phyloP scores from a whole-genome alignment of 1,140 invertebrate species.

The Psilanteris sp. region DNA sequence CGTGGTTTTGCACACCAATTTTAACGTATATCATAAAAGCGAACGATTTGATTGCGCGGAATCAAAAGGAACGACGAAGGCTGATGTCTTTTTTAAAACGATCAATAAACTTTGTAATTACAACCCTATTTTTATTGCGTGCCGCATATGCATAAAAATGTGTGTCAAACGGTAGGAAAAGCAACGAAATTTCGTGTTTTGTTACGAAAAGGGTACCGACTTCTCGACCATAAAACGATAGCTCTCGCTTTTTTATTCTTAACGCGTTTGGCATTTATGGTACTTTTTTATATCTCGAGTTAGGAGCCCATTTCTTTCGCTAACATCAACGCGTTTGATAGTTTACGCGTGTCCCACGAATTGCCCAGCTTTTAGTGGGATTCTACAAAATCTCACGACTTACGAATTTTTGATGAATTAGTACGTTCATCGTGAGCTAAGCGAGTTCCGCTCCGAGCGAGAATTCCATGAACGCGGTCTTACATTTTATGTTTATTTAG shows the following conservation, averaged over 20 bases:
- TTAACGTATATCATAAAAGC: slow-evolving; percentile 54
- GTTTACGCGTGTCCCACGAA: slow-evolving; percentile 56
- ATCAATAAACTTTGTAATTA: slow-evolving; percentile 64
- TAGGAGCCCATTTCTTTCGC: slow-evolving; percentile 54
- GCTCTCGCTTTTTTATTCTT: slow-evolving; percentile 55
- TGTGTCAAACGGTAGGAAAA: slow-evolving; percentile 65
- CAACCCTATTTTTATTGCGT: slow-evolving; percentile 54
- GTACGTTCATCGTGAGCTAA: slow-evolving; percentile 39
- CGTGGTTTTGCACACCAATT: slow-evolving; percentile 16
- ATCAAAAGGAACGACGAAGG: slow-evolving; percentile 55
- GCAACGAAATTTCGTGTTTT: slow-evolving; percentile 60
- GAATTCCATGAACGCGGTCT: slow-evolving; percentile 35
- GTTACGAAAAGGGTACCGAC: slow-evolving; percentile 49
- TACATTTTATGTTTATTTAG: slow-evolving; percentile 56
- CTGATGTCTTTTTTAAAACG: slow-evolving; percentile 55
- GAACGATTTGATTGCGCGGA: slow-evolving; percentile 32
- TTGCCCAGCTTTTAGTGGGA: slow-evolving; percentile 24
- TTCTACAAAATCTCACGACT: slow-evolving; percentile 51
- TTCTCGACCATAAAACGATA: slow-evolving; percentile 57
- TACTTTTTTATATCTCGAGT: slow-evolving; percentile 45
- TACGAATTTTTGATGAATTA: slow-evolving; percentile 61
- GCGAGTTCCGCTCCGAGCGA: slow-evolving; percentile 32
- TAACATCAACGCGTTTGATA: slow-evolving; percentile 36
- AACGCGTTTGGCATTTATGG: slow-evolving; percentile 54
- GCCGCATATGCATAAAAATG: slow-evolving; percentile 55